phyloP scores from a whole-genome alignment of 2,797 vertebrate species.

The Enteromius radiatus region DNA sequence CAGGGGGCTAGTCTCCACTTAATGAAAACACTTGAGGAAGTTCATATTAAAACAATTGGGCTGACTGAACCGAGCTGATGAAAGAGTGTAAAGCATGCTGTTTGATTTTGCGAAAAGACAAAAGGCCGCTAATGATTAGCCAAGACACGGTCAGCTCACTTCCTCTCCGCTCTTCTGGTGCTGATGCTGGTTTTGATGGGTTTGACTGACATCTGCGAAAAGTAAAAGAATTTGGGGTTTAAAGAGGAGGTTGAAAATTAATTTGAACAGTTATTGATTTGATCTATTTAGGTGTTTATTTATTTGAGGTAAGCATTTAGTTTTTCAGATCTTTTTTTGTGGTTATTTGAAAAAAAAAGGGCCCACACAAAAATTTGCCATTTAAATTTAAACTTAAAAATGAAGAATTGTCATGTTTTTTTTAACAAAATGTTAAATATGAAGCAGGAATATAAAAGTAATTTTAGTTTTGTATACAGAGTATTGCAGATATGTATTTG shows the following conservation, averaged over 20 bases:
- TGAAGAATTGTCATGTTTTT: background rate
- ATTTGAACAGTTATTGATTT: background rate
- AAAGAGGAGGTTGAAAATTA: background rate
- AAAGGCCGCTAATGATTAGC: slow-evolving; percentile 37
- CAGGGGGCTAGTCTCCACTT: slow-evolving; percentile 51
- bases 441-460: background rate
- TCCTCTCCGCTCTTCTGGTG: background rate
- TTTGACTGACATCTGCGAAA: slow-evolving; percentile 15
- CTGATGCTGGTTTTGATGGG: slow-evolving; percentile 10
- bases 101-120: slow-evolving; percentile 43
- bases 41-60: slow-evolving; percentile 69
- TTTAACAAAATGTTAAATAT: background rate
- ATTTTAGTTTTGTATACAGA: background rate
- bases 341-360: background rate
- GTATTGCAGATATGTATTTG: background rate
- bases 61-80: slow-evolving; percentile 33
- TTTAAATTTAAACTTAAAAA: background rate
- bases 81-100: slow-evolving; percentile 43
- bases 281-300: background rate
- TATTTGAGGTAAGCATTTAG: background rate
- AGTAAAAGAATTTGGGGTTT: background rate
- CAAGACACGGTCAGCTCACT: background rate
- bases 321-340: background rate
- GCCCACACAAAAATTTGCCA: background rate
- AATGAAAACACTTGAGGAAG: slow-evolving; percentile 65